phyloP scores from a whole-genome alignment of 1,140 invertebrate species.

The Atta texana region DNA sequence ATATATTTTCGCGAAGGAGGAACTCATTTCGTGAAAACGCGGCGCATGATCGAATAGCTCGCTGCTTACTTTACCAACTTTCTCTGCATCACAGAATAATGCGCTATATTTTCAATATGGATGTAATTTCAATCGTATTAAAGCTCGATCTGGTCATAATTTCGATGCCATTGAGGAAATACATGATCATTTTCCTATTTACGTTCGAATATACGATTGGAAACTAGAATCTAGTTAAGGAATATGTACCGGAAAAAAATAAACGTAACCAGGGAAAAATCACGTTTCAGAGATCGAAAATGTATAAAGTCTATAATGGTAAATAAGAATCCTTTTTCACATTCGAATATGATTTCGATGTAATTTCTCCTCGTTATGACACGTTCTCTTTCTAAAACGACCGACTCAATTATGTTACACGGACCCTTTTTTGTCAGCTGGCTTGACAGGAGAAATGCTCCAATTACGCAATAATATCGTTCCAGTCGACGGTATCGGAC shows the following conservation, averaged over 20 bases:
- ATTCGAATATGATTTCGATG: neutral
- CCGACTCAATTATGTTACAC: conserved; percentile 8
- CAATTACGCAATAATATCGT: conserved; percentile 29
- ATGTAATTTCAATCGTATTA: conserved; percentile 43
- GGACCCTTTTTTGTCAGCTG: neutral
- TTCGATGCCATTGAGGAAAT: neutral
- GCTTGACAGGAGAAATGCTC: conserved; percentile 32
- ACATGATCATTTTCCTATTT: conserved; percentile 11
- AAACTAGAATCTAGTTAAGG: conserved; percentile 20
- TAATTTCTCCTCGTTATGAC: conserved; percentile 35
- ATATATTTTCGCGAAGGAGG: conserved; percentile 26
- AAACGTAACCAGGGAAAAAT: neutral
- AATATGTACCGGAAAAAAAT: neutral
- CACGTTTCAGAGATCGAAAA: neutral
- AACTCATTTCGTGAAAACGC: conserved; percentile 37
- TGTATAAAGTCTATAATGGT: neutral
- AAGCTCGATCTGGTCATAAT: conserved; percentile 12
- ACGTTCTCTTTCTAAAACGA: conserved; percentile 9
- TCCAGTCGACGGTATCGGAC: conserved; percentile 54
- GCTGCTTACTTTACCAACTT: conserved; percentile 36
- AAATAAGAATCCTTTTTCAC: neutral
- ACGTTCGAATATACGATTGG: neutral
- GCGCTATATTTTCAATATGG: conserved; percentile 40
- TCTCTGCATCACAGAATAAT: conserved; percentile 28
- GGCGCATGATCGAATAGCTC: neutral